A percentile compares a stretch with the other conserved stretches of the same genome.
phyloP scores from a whole-genome alignment of 2,113 vertebrate genomes.

The Triplophysa dalaica region DNA sequence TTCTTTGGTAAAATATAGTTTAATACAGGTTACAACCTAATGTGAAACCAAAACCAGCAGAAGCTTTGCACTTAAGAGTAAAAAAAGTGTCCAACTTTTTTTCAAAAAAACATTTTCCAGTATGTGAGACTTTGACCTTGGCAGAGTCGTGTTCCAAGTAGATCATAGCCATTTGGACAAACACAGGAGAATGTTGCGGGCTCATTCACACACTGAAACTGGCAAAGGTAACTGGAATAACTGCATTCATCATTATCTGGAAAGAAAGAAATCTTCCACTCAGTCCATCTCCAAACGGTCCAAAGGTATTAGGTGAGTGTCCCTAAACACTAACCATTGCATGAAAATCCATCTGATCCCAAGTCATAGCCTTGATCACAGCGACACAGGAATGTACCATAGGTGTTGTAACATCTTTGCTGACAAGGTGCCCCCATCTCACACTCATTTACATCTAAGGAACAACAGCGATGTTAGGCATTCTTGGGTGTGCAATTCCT shows the following conservation, averaged over 20 bases:
- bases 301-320: not conserved
- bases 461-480: not conserved
- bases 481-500: too few species aligned
- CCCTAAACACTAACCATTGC: conserved; percentile 74
- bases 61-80: not conserved
- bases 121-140: conserved; percentile 74
- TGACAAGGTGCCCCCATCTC: conserved; percentile 90
- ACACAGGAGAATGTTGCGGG: conserved; percentile 85
- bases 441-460: conserved; percentile 87
- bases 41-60: too few species aligned
- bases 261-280: not conserved
- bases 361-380: conserved; percentile 89
- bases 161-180: conserved; percentile 88
- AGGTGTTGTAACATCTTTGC: conserved; percentile 89
- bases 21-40: too few species aligned
- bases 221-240: conserved; percentile 89
- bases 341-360: conserved; percentile 79
- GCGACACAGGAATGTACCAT: conserved; percentile 88
- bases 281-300: not conserved
- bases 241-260: conserved; percentile 90
- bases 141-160: conserved; percentile 82
- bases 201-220: conserved; percentile 85
- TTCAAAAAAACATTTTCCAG: too few species aligned
- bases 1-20: too few species aligned
- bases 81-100: too few species aligned